Evolutionary conservation across 2,797 vertebrate species (phyloP).

Genomic region (Sebastes minor): DNA sequence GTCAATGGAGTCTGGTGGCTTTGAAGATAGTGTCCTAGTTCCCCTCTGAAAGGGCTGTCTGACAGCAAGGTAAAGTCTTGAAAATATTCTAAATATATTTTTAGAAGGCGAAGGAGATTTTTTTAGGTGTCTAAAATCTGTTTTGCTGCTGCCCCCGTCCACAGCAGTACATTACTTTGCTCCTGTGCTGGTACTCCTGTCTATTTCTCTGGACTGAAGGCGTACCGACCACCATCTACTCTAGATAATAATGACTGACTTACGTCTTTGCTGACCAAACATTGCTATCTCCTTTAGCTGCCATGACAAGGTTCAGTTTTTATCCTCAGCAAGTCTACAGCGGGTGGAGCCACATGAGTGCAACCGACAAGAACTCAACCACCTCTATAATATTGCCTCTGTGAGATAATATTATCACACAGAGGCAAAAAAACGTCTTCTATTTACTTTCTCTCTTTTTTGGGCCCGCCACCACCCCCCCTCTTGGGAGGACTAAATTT

Average conservation of each 20-base stretch:
- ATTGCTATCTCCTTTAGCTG: not conserved
- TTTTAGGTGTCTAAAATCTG: not conserved
- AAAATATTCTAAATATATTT: too few relatives aligned
- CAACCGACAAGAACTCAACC: not conserved
- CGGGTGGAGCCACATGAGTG: not conserved
- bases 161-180: too few relatives aligned
- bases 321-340: not conserved
- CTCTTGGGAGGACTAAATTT: too few relatives aligned
- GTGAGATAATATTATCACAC: not conserved
- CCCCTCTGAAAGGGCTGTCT: too few relatives aligned
- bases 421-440: not conserved
- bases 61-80: not conserved
- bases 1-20: not conserved
- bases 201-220: rapidly evolving
- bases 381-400: not conserved
- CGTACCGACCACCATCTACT: too few relatives aligned
- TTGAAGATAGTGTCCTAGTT: too few relatives aligned
- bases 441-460: too few relatives aligned
- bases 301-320: not conserved
- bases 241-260: not conserved
- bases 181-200: too few relatives aligned
- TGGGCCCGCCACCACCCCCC: too few relatives aligned
- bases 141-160: not conserved
- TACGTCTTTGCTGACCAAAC: not conserved
- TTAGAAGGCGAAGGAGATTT: not conserved